Evolutionary conservation across 2,888 invertebrate species (phyloP).

Genomic region (Ditula angustiorana): DNA sequence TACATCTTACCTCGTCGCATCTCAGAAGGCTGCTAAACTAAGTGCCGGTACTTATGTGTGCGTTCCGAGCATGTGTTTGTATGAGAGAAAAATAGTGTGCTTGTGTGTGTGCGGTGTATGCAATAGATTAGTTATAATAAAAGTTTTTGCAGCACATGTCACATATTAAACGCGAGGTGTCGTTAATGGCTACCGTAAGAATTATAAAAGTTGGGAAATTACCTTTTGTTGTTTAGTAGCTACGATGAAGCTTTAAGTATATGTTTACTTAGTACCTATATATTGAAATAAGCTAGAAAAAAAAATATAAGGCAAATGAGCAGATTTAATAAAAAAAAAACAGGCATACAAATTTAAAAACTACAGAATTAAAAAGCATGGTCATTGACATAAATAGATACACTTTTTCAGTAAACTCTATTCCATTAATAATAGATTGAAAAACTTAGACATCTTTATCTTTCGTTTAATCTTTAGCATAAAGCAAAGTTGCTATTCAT

Average conservation of each 20-base stretch:
- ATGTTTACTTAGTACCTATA: background rate
- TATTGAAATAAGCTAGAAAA: background rate
- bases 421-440: too few species aligned
- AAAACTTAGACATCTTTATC: too few species aligned
- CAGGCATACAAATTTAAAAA: too few species aligned
- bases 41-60: conserved; percentile 73
- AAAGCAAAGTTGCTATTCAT: too few species aligned
- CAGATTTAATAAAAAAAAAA: too few species aligned
- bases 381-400: too few species aligned
- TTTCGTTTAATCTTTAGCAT: too few species aligned
- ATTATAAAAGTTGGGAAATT: conserved; percentile 82
- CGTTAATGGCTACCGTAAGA: conserved; percentile 79
- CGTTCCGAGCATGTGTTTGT: conserved; percentile 55
- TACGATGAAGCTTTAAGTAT: conserved; percentile 14
- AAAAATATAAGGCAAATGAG: too few species aligned
- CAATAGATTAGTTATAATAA: conserved; percentile 86
- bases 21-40: conserved; percentile 74
- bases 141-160: conserved; percentile 86
- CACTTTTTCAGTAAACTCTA: too few species aligned
- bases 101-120: conserved; percentile 64
- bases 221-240: conserved; percentile 62
- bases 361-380: too few species aligned
- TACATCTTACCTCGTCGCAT: conserved; percentile 61
- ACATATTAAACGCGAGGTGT: conserved; percentile 82
- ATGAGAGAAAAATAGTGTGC: conserved; percentile 53